A percentile compares a stretch with the other conserved stretches of the same genome.
These are phyloP conservation scores for Eunapius fragilis DNA, from an alignment of 37 sponge, comb jelly and placozoan genomes.

Conservation along the genomic window DNA sequence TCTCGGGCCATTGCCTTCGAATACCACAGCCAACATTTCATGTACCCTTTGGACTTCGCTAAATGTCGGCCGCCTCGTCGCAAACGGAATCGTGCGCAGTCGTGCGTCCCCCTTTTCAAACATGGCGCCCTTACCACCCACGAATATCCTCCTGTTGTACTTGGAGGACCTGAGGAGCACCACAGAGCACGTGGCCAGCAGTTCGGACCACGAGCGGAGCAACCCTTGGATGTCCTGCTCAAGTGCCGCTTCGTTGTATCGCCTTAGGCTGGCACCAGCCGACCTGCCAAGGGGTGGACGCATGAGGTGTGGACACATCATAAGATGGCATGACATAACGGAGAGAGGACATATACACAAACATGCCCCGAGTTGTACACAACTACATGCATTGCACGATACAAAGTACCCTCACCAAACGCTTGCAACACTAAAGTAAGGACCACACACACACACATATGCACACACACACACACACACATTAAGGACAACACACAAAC, in stretches of 20 bases:
- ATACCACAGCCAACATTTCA: slow-evolving; percentile 45
- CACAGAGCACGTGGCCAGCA: slow-evolving; percentile 38
- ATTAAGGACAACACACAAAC: slow-evolving; percentile 9
- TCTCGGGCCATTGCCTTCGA: not conserved
- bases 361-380: too few relatives aligned
- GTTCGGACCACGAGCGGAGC: slow-evolving; percentile 59
- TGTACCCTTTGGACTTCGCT: slow-evolving; percentile 79
- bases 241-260: slow-evolving; percentile 81
- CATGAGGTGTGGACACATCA: not conserved
- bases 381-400: not conserved
- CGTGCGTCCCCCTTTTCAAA: slow-evolving; percentile 54
- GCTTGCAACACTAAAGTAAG: too few relatives aligned
- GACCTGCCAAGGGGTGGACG: too few relatives aligned
- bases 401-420: too few relatives aligned
- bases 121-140: slow-evolving; percentile 25
- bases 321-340: not conserved
- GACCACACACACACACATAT: too few relatives aligned
- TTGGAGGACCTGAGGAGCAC: slow-evolving; percentile 79
- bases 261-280: slow-evolving; percentile 74
- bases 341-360: too few relatives aligned
- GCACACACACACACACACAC: slow-evolving; percentile 14
- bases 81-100: slow-evolving; percentile 77
- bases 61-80: slow-evolving; percentile 87
- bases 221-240: slow-evolving; percentile 75
- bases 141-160: slow-evolving; percentile 25